A percentile compares a stretch with the other conserved stretches of the same genome.
Conservation (phyloP, 2,888 invertebrate genomes). For the Hylaea fasciaria region DNA sequence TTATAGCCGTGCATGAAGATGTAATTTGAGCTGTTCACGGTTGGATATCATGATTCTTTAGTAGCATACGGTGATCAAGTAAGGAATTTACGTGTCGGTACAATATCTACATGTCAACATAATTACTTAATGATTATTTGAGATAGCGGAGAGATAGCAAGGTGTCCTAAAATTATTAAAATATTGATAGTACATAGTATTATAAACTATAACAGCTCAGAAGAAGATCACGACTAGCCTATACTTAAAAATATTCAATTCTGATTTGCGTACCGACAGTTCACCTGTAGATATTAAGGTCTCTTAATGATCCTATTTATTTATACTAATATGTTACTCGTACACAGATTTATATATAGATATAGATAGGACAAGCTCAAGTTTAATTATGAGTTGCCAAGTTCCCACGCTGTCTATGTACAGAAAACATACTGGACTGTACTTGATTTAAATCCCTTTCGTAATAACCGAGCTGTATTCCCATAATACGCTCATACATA, state of each 20-base stretch:
- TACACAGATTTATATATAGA: background rate
- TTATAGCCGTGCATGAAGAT: slow-evolving; percentile 20
- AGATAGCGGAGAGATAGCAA: background rate
- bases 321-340: no score
- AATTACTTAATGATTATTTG: background rate
- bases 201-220: background rate
- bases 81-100: background rate
- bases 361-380: background rate
- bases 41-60: slow-evolving; percentile 6
- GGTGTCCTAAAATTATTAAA: no score
- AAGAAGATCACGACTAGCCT: background rate
- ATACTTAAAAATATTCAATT: background rate
- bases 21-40: slow-evolving; percentile 8
- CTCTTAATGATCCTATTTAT: background rate
- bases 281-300: background rate
- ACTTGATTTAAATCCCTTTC: slow-evolving; percentile 39
- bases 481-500: slow-evolving; percentile 48
- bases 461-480: slow-evolving; percentile 36
- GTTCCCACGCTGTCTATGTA: slow-evolving; percentile 41
- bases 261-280: background rate
- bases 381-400: slow-evolving; percentile 3
- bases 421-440: slow-evolving; percentile 25
- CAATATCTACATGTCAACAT: background rate
- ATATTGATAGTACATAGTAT: no score
- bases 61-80: background rate